Evolutionary conservation across 2,888 invertebrate genomes (phyloP).

Genomic region (Agrochola macilenta): DNA sequence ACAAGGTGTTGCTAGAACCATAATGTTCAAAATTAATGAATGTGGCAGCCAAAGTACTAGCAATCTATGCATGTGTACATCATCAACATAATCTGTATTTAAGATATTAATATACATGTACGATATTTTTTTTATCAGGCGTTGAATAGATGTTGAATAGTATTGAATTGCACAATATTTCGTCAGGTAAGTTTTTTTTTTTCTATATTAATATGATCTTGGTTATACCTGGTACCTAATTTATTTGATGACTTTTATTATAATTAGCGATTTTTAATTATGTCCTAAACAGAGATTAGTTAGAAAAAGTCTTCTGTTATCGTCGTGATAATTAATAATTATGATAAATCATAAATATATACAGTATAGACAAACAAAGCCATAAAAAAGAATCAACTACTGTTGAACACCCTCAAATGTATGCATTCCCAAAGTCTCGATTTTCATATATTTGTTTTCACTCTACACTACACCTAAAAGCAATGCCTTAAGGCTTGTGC

Average conservation of each 20-base stretch:
- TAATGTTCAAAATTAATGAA: neutral
- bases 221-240: neutral
- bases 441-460: no score
- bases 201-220: neutral
- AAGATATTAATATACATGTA: neutral
- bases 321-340: neutral
- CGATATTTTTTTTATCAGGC: conserved; percentile 17
- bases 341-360: no score
- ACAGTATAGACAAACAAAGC: no score
- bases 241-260: no score
- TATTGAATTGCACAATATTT: conserved; percentile 1
- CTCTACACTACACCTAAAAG: neutral
- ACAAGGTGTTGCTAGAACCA: neutral
- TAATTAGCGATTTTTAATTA: neutral
- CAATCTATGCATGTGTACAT: neutral
- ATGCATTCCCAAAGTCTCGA: no score
- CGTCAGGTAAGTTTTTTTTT: neutral
- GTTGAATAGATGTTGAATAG: conserved; percentile 14
- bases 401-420: no score
- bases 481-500: no score
- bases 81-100: neutral
- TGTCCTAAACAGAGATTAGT: no score
- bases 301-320: neutral
- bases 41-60: neutral
- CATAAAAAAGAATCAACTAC: no score